Base-by-base conservation (phyloP, 1,140 invertebrate species). In the Limonius californicus region DNA sequence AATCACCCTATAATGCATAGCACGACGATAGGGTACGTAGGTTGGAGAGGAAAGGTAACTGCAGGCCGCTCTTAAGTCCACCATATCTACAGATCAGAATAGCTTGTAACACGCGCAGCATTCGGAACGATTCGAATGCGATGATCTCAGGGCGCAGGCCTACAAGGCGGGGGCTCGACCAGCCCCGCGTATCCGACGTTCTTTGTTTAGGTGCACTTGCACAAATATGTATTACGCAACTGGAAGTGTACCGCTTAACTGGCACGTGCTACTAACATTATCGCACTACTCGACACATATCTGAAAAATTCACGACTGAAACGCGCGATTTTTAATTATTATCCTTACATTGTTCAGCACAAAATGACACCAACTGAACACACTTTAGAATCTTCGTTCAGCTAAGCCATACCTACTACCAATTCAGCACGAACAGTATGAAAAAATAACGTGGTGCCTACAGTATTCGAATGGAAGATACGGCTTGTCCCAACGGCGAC, bases 161-260 rank as follows among this genome's bases (percentile, higher is more conserved):
- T 56, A 58, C n/a, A 47, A 45, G 15, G 42, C 50, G 57, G 56
- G 57, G 62, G 56, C 56, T 42, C 39, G 61, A 53, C 62, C 47
- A 15, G n/a, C 39, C 60, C 45, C 60, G 18, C 55, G 27, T 62
- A 64, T 61, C 58, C 68, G 62, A 68, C 58, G 64, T 64, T 67
- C 67, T 70, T 70, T 70, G 68, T 70, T 64, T 65, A 63, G 66
- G 54, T 70, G 67, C 69, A 70, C 69, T 68, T 70, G 69, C 69
- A 70, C 67, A 67, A 66, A 67, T 67, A 50, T 18, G 20, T 50
- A 67, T 70, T 70, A 70, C 65, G 67, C 65, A 70, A 69, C 18
- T 15, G 35, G 45, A 50, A 27, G 23, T 27, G 23, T 27, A 27
- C 3, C 23, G 23, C 23, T 27, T 27, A 27, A 39, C 35, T 12